Base-by-base conservation (phyloP, 2,113 vertebrate species). In the Aspiorhynchus laticeps region DNA sequence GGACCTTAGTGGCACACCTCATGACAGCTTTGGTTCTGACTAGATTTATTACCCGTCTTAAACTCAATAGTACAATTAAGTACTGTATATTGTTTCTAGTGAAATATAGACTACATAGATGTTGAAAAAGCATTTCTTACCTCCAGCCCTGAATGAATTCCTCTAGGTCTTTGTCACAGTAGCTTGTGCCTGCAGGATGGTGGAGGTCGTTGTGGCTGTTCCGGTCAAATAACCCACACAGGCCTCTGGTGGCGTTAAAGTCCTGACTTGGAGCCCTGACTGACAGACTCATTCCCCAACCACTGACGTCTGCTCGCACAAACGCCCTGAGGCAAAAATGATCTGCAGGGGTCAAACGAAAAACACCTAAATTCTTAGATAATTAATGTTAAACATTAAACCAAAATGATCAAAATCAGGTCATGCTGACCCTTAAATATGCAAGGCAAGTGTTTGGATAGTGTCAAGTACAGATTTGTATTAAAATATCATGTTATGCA, bases 271-370 rank as follows among this genome's bases (percentile, higher is more conserved):
- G 95, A 0, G 81, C 91, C 53, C 94, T 94, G 76, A 94, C 88
- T 0, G 93, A 95, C 86, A 97, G 69, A 7, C 94, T 95, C 94
- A 96, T 95, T 89, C 94, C 95, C 96, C 94, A 93, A 36, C 94
- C 90, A 0, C 91, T 90, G 26, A 95, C 17, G 59, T 96, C 94
- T 0, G 91, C 95, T 88, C 93, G 88, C 79, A 96, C 93, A 87
- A 95, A 95, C 0, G 95, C 95, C 67, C 96, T 0, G 95, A 97
- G 6, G 94, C 94, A 92, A 97, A 97, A 71, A 95, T 87, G 26
- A 96, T 89, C 96, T 96, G 84, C 43, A 38, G 21, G 82, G 51
- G 51, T 65, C 19, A 86, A 75, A 86, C 76, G 74, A 89, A 82
- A 90, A 56, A 38, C 38, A 88, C 77, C 86, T 21, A 74, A 79